Conservation (phyloP, 2,113 vertebrate genomes). For the Rissa tridactyla region DNA sequence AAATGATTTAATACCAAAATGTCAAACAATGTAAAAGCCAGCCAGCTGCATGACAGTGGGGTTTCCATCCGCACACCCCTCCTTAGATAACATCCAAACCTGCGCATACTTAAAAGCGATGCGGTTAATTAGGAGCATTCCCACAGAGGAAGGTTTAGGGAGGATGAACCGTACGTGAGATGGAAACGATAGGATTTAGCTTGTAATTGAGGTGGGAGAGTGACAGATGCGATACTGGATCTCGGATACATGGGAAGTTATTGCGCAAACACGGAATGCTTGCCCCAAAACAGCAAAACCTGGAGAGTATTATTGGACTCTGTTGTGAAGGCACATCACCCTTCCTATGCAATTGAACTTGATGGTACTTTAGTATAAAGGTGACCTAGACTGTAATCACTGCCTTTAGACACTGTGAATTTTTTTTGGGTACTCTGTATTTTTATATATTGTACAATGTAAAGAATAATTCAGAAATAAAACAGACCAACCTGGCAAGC, state of each 20-base stretch:
- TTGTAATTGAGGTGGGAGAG: background rate
- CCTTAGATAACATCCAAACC: background rate
- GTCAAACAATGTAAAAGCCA: background rate
- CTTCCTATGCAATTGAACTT: conserved; percentile 92
- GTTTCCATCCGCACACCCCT: background rate
- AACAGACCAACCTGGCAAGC: conserved; percentile 62
- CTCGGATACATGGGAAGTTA: background rate
- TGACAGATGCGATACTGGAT: background rate
- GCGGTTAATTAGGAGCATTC: background rate
- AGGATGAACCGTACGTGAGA: background rate
- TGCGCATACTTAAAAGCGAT: background rate
- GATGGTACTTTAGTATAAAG: conserved; percentile 85
- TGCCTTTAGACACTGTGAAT: conserved; percentile 98
- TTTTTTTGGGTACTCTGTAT: conserved; percentile 88
- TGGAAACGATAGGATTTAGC: background rate
- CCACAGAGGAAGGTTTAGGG: background rate
- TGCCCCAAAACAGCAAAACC: conserved; percentile 51
- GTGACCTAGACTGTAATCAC: conserved; percentile 90
- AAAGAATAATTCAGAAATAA: conserved; percentile 84
- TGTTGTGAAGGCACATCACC: conserved; percentile 74
- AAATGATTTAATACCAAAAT: background rate
- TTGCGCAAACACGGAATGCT: background rate
- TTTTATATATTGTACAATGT: conserved; percentile 97
- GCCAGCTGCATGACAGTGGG: background rate
- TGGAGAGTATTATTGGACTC: conserved; percentile 53